phyloP scores from a whole-genome alignment of 2,113 vertebrate genomes.

The Malurus elegans region DNA sequence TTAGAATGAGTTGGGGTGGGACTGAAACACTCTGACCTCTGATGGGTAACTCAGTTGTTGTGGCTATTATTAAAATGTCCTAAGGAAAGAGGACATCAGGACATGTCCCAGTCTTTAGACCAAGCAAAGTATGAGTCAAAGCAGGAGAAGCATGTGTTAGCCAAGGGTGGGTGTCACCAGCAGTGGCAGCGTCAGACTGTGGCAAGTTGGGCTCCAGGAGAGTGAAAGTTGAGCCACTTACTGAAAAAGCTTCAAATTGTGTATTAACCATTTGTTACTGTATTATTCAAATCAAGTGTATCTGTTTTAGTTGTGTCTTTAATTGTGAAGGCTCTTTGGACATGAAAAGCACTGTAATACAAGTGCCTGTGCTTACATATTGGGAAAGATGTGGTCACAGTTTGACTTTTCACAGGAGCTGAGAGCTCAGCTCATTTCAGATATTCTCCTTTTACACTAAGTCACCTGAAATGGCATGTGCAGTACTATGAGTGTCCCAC shows the following conservation, averaged over 20 bases:
- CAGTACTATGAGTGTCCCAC: background rate
- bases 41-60: background rate
- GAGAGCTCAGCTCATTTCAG: background rate
- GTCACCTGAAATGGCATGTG: background rate
- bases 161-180: background rate
- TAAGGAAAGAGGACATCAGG: background rate
- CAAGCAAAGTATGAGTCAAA: background rate
- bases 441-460: background rate
- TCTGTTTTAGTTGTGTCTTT: background rate
- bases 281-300: background rate
- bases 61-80: background rate
- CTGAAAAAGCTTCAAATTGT: background rate
- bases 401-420: background rate
- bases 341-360: accelerated
- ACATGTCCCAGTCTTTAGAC: background rate
- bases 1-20: background rate
- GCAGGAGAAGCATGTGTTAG: background rate
- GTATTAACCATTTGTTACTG: background rate
- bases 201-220: background rate
- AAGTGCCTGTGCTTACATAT: background rate
- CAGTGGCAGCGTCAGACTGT: background rate
- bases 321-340: background rate
- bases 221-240: background rate
- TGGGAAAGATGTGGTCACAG: background rate
- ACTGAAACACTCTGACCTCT: background rate